Evolutionary conservation across 2,888 invertebrate species (phyloP).

Genomic region (Dryobota labecula): DNA sequence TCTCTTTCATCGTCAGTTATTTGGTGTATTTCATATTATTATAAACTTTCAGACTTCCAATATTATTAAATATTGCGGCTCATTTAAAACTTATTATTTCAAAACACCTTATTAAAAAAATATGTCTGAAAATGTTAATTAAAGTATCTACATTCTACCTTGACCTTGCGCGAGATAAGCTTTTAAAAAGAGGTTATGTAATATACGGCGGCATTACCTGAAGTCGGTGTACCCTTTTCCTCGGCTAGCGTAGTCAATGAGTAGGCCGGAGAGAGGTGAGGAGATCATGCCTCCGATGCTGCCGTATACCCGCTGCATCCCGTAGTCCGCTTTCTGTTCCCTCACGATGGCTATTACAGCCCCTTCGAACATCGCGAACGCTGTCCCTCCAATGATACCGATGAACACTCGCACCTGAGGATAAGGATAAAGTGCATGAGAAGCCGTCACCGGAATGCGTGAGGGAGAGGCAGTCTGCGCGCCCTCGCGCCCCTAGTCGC

Average conservation of each 20-base stretch:
- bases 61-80: neutral
- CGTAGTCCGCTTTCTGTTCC: constrained; percentile 94
- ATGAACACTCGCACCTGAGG: constrained; percentile 89
- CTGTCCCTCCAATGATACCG: constrained; percentile 93
- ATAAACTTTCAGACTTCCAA: neutral
- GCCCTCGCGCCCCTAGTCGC: no score
- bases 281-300: constrained; percentile 95
- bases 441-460: no score
- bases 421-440: neutral
- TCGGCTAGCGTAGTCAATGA: constrained; percentile 93
- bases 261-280: constrained; percentile 93
- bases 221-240: constrained; percentile 94
- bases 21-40: neutral
- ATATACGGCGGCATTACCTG: constrained; percentile 85
- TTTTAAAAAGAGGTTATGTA: constrained; percentile 5
- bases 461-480: no score
- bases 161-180: constrained; percentile 20
- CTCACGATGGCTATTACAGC: constrained; percentile 94
- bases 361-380: constrained; percentile 95
- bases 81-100: constrained; percentile 14
- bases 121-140: constrained; percentile 23
- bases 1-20: neutral
- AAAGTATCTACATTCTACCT: neutral
- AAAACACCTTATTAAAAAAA: neutral
- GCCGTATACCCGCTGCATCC: constrained; percentile 94